Conservation (phyloP, 1,140 invertebrate genomes). For the Dysdera silvatica region DNA sequence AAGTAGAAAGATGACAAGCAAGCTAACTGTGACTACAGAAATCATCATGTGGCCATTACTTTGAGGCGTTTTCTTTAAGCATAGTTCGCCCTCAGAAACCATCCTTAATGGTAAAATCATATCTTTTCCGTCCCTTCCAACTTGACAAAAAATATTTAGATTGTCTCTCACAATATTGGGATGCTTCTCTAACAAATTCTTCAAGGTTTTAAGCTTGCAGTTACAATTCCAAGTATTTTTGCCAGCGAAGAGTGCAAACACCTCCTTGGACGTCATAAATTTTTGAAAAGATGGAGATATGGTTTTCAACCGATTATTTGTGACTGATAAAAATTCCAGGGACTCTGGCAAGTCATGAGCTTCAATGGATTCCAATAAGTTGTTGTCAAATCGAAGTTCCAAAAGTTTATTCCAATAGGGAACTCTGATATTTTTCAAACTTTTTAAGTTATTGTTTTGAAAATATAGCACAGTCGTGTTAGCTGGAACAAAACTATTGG, state of each 20-base stretch:
- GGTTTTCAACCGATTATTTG: background rate
- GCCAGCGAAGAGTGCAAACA: slow-evolving; percentile 4
- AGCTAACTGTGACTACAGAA: background rate
- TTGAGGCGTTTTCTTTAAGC: slow-evolving; percentile 6
- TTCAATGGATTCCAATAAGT: background rate
- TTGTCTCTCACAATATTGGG: background rate
- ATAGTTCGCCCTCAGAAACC: slow-evolving; percentile 36
- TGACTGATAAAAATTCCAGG: slow-evolving; percentile 2
- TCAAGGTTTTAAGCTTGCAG: background rate
- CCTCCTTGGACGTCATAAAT: background rate
- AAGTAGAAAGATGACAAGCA: slow-evolving; percentile 6
- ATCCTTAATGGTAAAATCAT: slow-evolving; percentile 34
- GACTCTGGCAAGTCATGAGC: slow-evolving; percentile 3
- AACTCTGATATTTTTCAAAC: background rate
- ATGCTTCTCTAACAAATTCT: slow-evolving; percentile 1
- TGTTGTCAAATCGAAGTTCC: slow-evolving; percentile 9
- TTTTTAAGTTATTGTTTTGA: background rate
- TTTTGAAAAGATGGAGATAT: background rate
- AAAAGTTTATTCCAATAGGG: background rate
- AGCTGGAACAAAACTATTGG: background rate
- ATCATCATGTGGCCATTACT: background rate
- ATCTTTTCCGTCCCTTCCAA: slow-evolving; percentile 3
- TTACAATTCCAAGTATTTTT: slow-evolving; percentile 5
- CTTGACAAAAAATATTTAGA: slow-evolving; percentile 5
- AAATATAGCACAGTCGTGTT: slow-evolving; percentile 13